Evolutionary conservation across 1,140 invertebrate genomes (phyloP), one percentile per base, ranked within the genome.

Genomic region (Heliconius hewitsoni): DNA sequence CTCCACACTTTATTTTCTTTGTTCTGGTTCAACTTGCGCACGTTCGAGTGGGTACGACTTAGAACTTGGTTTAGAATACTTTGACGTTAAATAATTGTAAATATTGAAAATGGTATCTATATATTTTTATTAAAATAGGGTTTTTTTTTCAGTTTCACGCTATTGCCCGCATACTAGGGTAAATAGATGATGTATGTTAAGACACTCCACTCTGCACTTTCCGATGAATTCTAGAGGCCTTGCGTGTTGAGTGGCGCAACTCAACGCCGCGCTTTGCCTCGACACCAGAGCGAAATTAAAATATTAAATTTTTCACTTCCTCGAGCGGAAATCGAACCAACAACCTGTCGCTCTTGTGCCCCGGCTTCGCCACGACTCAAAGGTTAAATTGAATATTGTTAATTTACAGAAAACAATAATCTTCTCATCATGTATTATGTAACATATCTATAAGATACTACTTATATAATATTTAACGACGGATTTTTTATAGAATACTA

Each of bases 1-100:
- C 87, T 91, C 85, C 84, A 77, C 82, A 87, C 83, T 86, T 87
- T 87, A 86, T 88, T 88, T 84, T 85, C 77, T 85, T 86, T 79
- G 70, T 78, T 78, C 77, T 80, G 77, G 77, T 83, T 86, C 83
- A 83, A 66, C 60, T 66, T 66, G 60, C 82, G 77, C 73, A 78
- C 80, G 75, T 75, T 80, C 74, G 34, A 50, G 55, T 76, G 76
- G 60, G 46, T 73, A 39, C 71, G 55, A 76, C 52, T 73, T 57
- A 23, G 71, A 73, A 78, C 57, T 27, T 66, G 9, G 57, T 30
- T 66, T 66, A 27, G 60, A 60, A 66, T 66, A 30, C 70, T 39
- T 71, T 71, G 71, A 71, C 30, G 71, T 71, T 71, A 16, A 71
- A 71, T 71, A n/a, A 9, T 66, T 66, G 23, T 66, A 66, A 66